Evolutionary conservation across 2,797 vertebrate species (phyloP).

Genomic region (Siniperca scherzeri): DNA sequence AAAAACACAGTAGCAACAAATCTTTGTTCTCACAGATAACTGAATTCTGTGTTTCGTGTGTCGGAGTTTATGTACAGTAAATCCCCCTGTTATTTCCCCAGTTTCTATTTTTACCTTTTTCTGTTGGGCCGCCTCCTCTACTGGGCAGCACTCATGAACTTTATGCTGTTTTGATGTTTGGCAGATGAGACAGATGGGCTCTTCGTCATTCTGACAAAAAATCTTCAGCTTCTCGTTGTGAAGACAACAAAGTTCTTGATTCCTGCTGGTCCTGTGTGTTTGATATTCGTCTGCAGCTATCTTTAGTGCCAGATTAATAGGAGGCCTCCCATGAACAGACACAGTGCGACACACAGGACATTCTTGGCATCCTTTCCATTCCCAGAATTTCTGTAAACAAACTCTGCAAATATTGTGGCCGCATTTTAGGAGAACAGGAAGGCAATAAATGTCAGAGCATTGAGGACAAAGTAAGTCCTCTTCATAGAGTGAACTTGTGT

Average conservation of each 20-base stretch:
- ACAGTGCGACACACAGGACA: slow-evolving; percentile 77
- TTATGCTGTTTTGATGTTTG: slow-evolving; percentile 74
- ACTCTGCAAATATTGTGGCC: slow-evolving; percentile 80
- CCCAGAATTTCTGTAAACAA: slow-evolving; percentile 81
- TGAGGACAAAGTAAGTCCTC: slow-evolving; percentile 75
- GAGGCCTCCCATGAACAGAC: slow-evolving; percentile 69
- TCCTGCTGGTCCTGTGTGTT: not conserved
- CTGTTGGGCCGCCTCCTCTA: slow-evolving; percentile 73
- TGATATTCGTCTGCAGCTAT: slow-evolving; percentile 71
- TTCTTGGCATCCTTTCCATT: slow-evolving; percentile 67
- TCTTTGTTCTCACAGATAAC: not conserved
- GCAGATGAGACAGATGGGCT: slow-evolving; percentile 78
- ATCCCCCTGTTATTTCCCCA: not conserved
- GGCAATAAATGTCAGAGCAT: slow-evolving; percentile 73
- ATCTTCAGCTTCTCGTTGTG: slow-evolving; percentile 76
- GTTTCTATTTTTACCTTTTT: slow-evolving; percentile 74
- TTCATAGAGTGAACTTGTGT: not conserved
- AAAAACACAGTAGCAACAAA: not conserved
- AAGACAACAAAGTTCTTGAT: slow-evolving; percentile 47
- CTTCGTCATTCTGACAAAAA: slow-evolving; percentile 80
- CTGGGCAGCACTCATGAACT: slow-evolving; percentile 69
- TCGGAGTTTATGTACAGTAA: not conserved
- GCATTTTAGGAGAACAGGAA: slow-evolving; percentile 77
- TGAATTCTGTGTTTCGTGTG: not conserved
- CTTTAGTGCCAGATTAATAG: slow-evolving; percentile 80